Conservation (phyloP, 2,113 vertebrate species). For the Bucco capensis region DNA sequence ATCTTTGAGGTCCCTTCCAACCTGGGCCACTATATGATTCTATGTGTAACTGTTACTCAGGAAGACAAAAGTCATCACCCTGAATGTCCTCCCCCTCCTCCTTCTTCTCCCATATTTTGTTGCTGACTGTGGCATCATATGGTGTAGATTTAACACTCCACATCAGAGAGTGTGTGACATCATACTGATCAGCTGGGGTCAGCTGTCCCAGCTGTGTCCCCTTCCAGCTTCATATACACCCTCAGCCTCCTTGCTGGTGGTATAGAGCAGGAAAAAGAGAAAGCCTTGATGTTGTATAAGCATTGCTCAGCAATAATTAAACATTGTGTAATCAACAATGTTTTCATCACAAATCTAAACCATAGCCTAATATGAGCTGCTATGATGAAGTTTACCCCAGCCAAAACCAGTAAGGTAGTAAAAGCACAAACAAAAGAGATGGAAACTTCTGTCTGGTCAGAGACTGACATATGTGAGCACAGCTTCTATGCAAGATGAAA, state of each 20-base stretch:
- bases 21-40: too few relatives aligned
- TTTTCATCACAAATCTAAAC: background rate
- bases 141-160: background rate
- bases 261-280: background rate
- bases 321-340: background rate
- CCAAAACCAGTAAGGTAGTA: background rate
- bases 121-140: accelerated
- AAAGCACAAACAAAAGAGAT: background rate
- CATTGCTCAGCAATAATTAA: background rate
- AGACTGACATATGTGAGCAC: background rate
- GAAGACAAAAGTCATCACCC: too few relatives aligned
- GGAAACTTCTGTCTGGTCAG: background rate
- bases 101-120: background rate
- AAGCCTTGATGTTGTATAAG: background rate
- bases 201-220: too few relatives aligned
- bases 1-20: too few relatives aligned
- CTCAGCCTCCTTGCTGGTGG: background rate
- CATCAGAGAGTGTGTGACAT: background rate
- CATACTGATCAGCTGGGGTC: background rate
- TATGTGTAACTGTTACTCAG: too few relatives aligned
- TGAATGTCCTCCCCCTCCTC: background rate
- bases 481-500: background rate
- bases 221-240: background rate
- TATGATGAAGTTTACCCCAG: background rate
- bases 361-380: background rate